These are phyloP conservation scores for Campylomormyrus tamandua DNA, from an alignment of 2,113 vertebrate species.

Conservation along the genomic window DNA sequence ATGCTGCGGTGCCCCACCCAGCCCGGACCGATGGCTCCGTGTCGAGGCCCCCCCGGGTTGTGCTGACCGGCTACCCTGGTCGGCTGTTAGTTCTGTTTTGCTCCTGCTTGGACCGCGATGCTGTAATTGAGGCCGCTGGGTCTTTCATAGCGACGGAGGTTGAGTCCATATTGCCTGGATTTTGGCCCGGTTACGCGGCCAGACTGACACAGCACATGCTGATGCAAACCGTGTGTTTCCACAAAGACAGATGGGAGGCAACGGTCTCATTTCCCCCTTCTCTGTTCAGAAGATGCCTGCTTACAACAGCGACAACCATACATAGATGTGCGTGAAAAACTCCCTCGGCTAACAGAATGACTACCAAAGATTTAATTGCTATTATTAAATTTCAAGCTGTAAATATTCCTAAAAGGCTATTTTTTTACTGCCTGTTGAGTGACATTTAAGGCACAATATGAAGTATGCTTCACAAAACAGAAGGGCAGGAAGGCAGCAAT, in stretches of 20 bases:
- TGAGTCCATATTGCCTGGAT: not conserved
- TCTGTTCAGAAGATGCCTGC: not conserved
- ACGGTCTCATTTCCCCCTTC: not conserved
- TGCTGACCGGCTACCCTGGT: not conserved
- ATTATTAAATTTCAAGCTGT: not conserved
- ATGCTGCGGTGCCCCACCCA: not conserved
- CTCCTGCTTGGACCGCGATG: not conserved
- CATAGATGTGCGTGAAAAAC: not conserved
- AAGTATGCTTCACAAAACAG: not conserved
- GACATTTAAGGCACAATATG: not conserved
- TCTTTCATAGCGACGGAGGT: not conserved
- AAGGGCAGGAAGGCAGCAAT: not conserved
- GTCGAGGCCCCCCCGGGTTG: not conserved
- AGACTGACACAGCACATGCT: slow-evolving; percentile 1
- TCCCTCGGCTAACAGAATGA: not conserved
- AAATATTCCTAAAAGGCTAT: not conserved
- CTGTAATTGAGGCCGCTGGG: not conserved
- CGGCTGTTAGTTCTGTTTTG: not conserved
- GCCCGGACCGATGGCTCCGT: not conserved
- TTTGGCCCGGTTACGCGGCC: not conserved
- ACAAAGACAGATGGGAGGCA: not conserved
- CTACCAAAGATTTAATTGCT: not conserved
- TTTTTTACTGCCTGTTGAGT: not conserved
- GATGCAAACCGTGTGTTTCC: not conserved
- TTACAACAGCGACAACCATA: not conserved